phyloP scores from a whole-genome alignment of 2,888 invertebrate genomes.

The Diabrotica balteata region DNA sequence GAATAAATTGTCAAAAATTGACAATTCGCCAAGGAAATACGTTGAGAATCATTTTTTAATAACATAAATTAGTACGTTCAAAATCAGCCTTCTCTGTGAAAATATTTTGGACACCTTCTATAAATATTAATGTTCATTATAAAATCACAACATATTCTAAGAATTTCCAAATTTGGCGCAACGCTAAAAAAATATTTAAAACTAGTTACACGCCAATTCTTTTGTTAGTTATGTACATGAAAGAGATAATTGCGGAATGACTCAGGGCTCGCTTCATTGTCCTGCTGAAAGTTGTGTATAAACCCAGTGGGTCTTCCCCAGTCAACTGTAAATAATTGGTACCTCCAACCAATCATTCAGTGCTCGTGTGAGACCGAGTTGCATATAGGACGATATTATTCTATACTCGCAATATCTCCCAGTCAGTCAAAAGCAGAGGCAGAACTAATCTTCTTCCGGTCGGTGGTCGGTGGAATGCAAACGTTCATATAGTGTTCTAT shows the following conservation, averaged over 20 bases:
- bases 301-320: background rate
- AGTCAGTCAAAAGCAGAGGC: background rate
- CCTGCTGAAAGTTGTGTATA: background rate
- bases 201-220: too few species aligned
- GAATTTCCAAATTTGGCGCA: too few species aligned
- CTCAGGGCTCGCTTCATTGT: background rate
- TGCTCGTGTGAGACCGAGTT: background rate
- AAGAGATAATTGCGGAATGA: background rate
- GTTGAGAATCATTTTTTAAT: too few species aligned
- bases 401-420: background rate
- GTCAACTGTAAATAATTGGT: conserved; percentile 1
- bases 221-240: background rate
- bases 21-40: too few species aligned
- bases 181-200: too few species aligned
- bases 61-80: too few species aligned
- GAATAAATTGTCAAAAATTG: too few species aligned
- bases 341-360: background rate
- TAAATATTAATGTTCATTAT: too few species aligned
- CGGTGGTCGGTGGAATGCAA: background rate
- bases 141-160: too few species aligned
- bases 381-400: background rate
- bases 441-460: conserved; percentile 2
- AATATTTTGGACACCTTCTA: too few species aligned
- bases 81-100: too few species aligned
- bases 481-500: too few species aligned